phyloP scores from a whole-genome alignment of 2,888 invertebrate genomes.

The Eupithecia vulgata region DNA sequence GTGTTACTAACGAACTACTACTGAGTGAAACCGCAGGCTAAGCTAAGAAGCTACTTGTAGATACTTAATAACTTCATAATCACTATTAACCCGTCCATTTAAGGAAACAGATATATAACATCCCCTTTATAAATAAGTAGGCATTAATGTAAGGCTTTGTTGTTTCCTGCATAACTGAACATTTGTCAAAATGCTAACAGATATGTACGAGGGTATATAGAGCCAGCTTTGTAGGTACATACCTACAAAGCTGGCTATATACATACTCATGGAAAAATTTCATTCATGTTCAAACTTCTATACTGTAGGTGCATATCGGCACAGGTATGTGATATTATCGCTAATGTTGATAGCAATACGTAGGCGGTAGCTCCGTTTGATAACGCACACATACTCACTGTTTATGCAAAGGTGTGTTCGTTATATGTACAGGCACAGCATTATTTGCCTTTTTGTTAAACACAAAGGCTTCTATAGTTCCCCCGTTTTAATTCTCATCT shows the following conservation, averaged over 20 bases:
- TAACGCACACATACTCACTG: conserved; percentile 48
- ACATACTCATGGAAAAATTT: conserved; percentile 19
- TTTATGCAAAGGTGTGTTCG: conserved; percentile 21
- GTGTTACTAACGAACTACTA: neutral
- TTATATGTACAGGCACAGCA: conserved; percentile 3
- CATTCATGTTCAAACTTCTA: conserved; percentile 34
- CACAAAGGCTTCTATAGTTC: neutral
- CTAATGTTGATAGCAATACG: conserved; percentile 69
- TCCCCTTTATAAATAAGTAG: neutral
- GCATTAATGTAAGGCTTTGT: neutral
- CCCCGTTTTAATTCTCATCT: neutral
- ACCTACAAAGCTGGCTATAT: neutral
- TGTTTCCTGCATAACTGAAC: neutral
- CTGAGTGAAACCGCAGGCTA: neutral
- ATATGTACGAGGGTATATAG: no score
- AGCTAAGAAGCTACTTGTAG: neutral
- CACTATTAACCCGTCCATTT: neutral
- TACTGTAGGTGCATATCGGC: conserved; percentile 47
- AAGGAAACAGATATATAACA: neutral
- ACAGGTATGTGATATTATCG: conserved; percentile 71
- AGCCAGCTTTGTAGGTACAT: no score
- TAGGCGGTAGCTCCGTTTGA: conserved; percentile 65
- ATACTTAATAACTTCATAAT: neutral
- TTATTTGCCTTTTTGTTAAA: neutral
- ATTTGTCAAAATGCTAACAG: neutral